Evolutionary conservation across 2,888 invertebrate species (phyloP).

Genomic region (Cerceris ruficornis): DNA sequence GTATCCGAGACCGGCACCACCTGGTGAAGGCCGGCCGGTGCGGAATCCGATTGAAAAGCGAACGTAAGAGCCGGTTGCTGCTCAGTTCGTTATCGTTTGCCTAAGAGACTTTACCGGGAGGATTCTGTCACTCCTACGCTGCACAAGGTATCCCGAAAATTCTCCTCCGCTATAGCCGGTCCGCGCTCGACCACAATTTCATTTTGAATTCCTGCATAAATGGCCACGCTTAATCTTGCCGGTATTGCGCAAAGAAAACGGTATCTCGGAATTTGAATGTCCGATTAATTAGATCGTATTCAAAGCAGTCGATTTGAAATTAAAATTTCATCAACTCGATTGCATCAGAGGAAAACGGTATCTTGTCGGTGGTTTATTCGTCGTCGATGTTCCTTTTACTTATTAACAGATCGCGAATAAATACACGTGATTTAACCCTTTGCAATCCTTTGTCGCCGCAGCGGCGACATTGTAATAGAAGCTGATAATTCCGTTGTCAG

Average conservation of each 20-base stretch:
- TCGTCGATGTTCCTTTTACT: too few relatives aligned
- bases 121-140: conserved; percentile 21
- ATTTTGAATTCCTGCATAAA: neutral
- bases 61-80: conserved; percentile 68
- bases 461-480: too few relatives aligned
- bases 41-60: conserved; percentile 78
- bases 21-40: conserved; percentile 74
- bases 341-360: too few relatives aligned
- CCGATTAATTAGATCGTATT: neutral
- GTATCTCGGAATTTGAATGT: neutral
- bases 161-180: neutral
- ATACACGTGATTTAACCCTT: too few relatives aligned
- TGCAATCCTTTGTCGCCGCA: too few relatives aligned
- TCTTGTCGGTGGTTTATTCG: too few relatives aligned
- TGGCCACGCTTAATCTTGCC: neutral
- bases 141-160: conserved; percentile 41
- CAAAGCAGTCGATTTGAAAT: neutral
- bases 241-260: neutral
- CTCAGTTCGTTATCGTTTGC: conserved; percentile 75
- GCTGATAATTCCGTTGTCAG: too few relatives aligned
- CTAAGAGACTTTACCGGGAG: conserved; percentile 49
- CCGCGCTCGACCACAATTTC: neutral
- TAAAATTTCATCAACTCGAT: neutral
- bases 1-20: conserved; percentile 58
- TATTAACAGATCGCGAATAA: too few relatives aligned